Percentiles rank a stretch among this genome's conserved stretches.
These are phyloP conservation scores for Drosophila nebulosa DNA, from an alignment of 1,140 invertebrate species.

Conservation along the genomic window DNA sequence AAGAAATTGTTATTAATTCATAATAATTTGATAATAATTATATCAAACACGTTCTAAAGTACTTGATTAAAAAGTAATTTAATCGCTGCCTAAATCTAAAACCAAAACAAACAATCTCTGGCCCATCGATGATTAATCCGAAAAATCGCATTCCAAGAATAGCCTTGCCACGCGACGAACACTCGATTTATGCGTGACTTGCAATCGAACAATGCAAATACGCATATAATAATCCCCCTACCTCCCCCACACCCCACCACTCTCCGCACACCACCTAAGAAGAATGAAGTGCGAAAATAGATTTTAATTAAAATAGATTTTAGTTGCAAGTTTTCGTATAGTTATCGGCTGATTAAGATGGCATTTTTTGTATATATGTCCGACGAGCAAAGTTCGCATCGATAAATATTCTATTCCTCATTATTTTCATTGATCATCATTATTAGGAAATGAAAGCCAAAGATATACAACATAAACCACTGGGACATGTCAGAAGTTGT, in stretches of 20 bases:
- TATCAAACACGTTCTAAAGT: neutral
- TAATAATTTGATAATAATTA: too few relatives aligned
- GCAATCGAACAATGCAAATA: neutral
- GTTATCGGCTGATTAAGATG: neutral
- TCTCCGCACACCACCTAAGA: too few relatives aligned
- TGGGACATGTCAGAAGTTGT: neutral
- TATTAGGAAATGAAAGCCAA: neutral
- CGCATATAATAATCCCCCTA: neutral
- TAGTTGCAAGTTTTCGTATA: neutral
- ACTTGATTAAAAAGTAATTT: neutral
- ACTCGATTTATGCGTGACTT: neutral
- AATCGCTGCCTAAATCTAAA: neutral
- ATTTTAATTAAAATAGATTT: neutral
- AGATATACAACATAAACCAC: neutral
- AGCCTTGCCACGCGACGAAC: neutral
- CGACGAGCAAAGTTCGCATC: neutral
- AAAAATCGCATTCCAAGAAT: neutral
- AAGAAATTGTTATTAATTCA: too few relatives aligned
- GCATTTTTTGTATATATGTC: neutral
- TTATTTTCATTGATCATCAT: neutral
- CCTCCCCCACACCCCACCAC: too few relatives aligned
- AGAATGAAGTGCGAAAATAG: neutral
- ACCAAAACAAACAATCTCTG: neutral
- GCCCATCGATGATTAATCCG: neutral
- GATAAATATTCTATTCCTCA: neutral